A percentile compares a stretch with the other conserved stretches of the same genome.
These are phyloP conservation scores for Tachysurus fulvidraco DNA, from an alignment of 2,113 vertebrate species.

Conservation along the genomic window DNA sequence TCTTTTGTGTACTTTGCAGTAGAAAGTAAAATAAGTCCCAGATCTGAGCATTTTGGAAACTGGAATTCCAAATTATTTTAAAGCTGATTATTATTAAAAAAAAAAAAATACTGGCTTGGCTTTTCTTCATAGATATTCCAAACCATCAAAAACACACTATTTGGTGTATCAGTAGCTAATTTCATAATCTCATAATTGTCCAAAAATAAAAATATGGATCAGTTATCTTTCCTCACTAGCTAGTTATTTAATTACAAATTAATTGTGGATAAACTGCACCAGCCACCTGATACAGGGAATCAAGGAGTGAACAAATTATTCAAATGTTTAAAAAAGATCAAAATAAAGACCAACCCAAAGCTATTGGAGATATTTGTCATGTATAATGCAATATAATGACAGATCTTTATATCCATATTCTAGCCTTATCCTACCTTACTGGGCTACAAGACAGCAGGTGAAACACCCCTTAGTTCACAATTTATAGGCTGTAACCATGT, in stretches of 20 bases:
- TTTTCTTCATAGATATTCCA: neutral
- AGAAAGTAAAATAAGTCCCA: neutral
- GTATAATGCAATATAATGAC: neutral
- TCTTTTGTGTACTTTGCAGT: neutral
- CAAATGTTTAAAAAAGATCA: neutral
- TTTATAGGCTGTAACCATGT: slow-evolving; percentile 1
- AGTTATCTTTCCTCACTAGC: neutral
- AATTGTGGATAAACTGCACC: neutral
- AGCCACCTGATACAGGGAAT: neutral
- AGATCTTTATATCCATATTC: neutral
- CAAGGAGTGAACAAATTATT: neutral
- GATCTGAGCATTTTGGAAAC: neutral
- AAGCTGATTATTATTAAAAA: neutral
- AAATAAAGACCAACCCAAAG: neutral
- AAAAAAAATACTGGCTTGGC: neutral
- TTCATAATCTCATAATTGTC: neutral
- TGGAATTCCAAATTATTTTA: neutral
- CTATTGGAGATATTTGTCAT: slow-evolving; percentile 11
- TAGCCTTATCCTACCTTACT: neutral
- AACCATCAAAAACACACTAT: neutral
- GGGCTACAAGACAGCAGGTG: slow-evolving; percentile 19
- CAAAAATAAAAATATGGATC: neutral
- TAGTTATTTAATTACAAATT: neutral
- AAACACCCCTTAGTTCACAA: slow-evolving; percentile 9
- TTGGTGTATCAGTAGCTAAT: neutral